Percentiles rank a stretch among this genome's conserved stretches.
Conservation (phyloP, 2,888 invertebrate genomes). For the Agonopterix heracliana region DNA sequence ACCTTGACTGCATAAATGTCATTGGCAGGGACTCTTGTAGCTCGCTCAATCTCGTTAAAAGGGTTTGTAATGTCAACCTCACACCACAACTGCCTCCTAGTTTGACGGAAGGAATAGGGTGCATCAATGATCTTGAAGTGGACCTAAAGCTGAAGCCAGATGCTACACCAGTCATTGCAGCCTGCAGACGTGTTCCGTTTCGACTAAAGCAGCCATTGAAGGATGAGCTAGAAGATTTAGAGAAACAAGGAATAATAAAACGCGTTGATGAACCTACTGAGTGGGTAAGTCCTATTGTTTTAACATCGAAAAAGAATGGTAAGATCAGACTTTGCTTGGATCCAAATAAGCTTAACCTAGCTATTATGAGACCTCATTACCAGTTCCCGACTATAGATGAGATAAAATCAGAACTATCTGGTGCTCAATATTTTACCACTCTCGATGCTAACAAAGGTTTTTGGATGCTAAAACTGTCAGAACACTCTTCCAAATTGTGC, state of each 20-base stretch:
- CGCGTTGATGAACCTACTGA: conserved; percentile 12
- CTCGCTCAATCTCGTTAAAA: neutral
- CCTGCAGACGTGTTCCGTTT: neutral
- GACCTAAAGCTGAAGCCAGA: neutral
- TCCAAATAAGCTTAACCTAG: conserved; percentile 18
- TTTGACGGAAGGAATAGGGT: too few species aligned
- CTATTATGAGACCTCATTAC: conserved; percentile 16
- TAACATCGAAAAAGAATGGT: conserved; percentile 15
- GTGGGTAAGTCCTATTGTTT: conserved; percentile 17
- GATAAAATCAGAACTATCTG: conserved; percentile 7
- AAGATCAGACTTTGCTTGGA: conserved; percentile 19
- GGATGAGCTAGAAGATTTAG: neutral
- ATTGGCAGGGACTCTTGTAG: neutral
- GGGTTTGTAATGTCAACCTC: neutral
- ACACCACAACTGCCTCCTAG: too few species aligned
- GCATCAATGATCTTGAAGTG: neutral
- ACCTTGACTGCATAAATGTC: neutral
- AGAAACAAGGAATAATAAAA: neutral
- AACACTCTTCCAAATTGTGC: conserved; percentile 12
- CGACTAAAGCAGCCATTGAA: neutral
- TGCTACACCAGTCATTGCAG: neutral
- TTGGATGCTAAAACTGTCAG: conserved; percentile 14
- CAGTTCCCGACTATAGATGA: conserved; percentile 20
- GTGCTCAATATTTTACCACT: conserved; percentile 15
- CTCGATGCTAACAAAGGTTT: conserved; percentile 20